Evolutionary conservation across 2,113 vertebrate genomes (phyloP).

Genomic region (mouse (Mus musculus)): GRCm39 chr10:96838501-96839000

Average conservation of each 20-base stretch:
- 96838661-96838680: constrained; percentile 16
- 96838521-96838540: constrained; percentile 68
- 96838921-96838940: neutral
- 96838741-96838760: neutral
- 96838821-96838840: constrained; percentile 32
- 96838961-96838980: neutral
- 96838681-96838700: neutral
- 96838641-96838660: neutral
- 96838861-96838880: constrained; percentile 18
- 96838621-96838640: constrained; percentile 47
- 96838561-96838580: constrained; percentile 61
- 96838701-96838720: neutral
- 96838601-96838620: constrained; percentile 61
- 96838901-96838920: neutral
- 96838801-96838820: neutral
- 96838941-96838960: neutral
- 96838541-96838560: constrained; percentile 73
- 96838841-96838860: neutral
- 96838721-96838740: neutral
- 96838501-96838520: constrained; percentile 67
- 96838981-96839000: neutral
- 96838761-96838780: neutral
- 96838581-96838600: constrained; percentile 49
- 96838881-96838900: neutral
- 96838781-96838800: neutral